phyloP scores from a whole-genome alignment of 2,113 vertebrate species.

The Microtus pennsylvanicus region DNA sequence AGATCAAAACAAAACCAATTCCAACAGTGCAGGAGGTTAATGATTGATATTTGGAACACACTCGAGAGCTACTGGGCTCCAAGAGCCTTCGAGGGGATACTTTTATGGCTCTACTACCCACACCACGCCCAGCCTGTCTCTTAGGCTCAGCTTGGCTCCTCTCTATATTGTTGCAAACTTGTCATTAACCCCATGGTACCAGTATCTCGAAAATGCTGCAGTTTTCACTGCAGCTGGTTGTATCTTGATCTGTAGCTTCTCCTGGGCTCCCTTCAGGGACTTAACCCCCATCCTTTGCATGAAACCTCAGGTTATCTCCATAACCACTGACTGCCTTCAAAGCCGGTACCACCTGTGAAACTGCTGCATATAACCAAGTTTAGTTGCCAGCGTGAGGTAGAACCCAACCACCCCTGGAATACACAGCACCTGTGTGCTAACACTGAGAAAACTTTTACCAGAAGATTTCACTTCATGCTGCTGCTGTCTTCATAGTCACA shows the following conservation, averaged over 20 bases:
- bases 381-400: too few species aligned
- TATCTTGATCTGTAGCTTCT: neutral
- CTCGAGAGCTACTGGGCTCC: neutral
- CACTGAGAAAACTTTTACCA: neutral
- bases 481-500: neutral
- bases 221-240: neutral
- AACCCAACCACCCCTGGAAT: too few species aligned
- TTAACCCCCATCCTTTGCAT: neutral
- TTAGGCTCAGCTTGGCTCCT: too few species aligned
- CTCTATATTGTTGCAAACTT: too few species aligned
- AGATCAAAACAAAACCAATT: neutral
- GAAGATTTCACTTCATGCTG: neutral
- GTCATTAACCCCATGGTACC: neutral
- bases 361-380: neutral
- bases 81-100: fast-evolving
- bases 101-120: neutral
- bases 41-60: neutral
- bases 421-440: neutral
- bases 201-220: neutral
- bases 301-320: neutral
- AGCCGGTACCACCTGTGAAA: neutral
- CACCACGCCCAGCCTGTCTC: neutral
- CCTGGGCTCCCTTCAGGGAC: too few species aligned
- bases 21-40: neutral
- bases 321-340: neutral